A percentile compares a stretch with the other conserved stretches of the same genome.
Evolutionary conservation across 2,113 vertebrate genomes (phyloP).

Genomic region (Menidia beryllina): DNA sequence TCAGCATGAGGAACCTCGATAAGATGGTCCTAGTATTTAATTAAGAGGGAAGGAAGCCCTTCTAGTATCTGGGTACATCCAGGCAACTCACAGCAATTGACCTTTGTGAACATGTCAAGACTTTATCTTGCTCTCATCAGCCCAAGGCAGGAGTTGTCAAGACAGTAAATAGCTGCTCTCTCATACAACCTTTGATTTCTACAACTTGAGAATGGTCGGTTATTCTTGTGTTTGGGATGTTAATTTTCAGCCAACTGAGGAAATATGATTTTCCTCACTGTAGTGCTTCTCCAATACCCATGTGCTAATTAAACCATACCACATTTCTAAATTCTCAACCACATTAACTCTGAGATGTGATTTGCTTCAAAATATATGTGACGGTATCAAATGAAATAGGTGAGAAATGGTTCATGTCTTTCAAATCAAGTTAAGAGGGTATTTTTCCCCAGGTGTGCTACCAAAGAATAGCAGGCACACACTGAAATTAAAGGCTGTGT

Average conservation of each 20-base stretch:
- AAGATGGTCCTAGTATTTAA: slow-evolving; percentile 74
- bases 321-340: background rate
- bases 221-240: slow-evolving; percentile 5
- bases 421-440: slow-evolving; percentile 9
- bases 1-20: slow-evolving; percentile 70
- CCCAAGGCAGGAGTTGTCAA: slow-evolving; percentile 54
- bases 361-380: slow-evolving; percentile 26
- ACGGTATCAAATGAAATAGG: slow-evolving; percentile 12
- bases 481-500: background rate
- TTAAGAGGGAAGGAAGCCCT: slow-evolving; percentile 68
- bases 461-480: slow-evolving; percentile 6
- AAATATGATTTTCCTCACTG: slow-evolving; percentile 24
- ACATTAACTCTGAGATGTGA: slow-evolving; percentile 25
- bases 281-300: slow-evolving; percentile 35
- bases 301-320: slow-evolving; percentile 33
- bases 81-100: slow-evolving; percentile 72
- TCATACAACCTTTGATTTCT: slow-evolving; percentile 52
- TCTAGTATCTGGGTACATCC: slow-evolving; percentile 62
- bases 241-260: slow-evolving; percentile 18
- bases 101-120: slow-evolving; percentile 73
- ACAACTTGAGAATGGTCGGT: slow-evolving; percentile 31
- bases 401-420: background rate
- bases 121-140: slow-evolving; percentile 74
- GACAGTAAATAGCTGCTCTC: slow-evolving; percentile 56
- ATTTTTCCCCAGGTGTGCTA: slow-evolving; percentile 6